Percentiles rank a stretch among this genome's conserved stretches.
Conservation (phyloP, 2,888 invertebrate species). For the Portevinia maculata region DNA sequence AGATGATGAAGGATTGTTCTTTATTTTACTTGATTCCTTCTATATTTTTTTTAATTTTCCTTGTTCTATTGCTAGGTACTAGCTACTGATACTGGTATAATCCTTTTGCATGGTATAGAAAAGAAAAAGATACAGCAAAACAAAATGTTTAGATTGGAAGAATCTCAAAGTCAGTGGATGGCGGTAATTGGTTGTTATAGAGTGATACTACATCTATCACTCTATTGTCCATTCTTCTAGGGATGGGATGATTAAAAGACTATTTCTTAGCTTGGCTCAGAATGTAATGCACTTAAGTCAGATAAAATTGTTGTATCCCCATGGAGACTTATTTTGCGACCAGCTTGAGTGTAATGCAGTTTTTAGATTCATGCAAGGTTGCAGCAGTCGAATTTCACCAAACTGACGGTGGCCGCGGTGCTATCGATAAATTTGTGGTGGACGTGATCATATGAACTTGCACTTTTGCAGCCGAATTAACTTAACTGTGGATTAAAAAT, state of each 20-base stretch:
- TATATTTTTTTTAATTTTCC: slow-evolving; percentile 7
- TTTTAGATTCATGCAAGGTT: too few relatives aligned
- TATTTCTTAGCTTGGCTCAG: slow-evolving; percentile 3
- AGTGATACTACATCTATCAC: neutral
- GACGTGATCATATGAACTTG: too few relatives aligned
- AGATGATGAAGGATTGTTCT: slow-evolving; percentile 63
- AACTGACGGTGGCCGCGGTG: too few relatives aligned
- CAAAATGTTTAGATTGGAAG: slow-evolving; percentile 6
- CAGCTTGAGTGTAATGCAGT: too few relatives aligned
- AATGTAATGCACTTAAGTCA: too few relatives aligned
- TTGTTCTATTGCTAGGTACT: neutral
- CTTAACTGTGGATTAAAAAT: too few relatives aligned
- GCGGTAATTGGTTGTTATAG: slow-evolving; percentile 21
- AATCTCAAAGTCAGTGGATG: slow-evolving; percentile 8
- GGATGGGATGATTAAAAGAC: neutral
- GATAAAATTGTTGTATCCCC: too few relatives aligned
- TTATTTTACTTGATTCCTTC: slow-evolving; percentile 39
- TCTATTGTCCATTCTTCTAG: neutral
- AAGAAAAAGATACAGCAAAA: neutral
- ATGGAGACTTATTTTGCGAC: too few relatives aligned
- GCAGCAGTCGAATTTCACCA: too few relatives aligned
- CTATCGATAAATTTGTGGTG: too few relatives aligned
- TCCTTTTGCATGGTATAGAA: slow-evolving; percentile 6
- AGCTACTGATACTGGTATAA: slow-evolving; percentile 16
- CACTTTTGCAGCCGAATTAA: too few relatives aligned